Evolutionary conservation across 2,797 vertebrate species (phyloP).

Genomic region (Lepilemur ruficaudatus): DNA sequence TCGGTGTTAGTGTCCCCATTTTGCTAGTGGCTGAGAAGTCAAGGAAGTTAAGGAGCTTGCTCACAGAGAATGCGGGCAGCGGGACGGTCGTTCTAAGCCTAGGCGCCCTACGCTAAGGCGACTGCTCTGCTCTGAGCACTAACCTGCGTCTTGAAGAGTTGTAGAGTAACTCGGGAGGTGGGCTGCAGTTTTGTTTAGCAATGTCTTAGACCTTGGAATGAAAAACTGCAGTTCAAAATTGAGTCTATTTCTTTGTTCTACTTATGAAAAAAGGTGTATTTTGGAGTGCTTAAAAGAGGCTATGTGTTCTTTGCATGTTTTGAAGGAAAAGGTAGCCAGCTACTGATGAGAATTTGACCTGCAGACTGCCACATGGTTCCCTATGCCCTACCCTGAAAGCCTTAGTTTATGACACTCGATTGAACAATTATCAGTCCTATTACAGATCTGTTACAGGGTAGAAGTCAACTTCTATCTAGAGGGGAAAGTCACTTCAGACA

Average conservation of each 20-base stretch:
- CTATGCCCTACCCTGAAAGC: background rate
- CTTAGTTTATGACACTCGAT: background rate
- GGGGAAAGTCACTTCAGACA: background rate
- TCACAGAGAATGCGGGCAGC: background rate
- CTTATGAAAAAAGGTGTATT: background rate
- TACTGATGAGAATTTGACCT: constrained; percentile 32
- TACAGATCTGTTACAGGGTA: background rate
- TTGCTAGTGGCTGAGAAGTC: background rate
- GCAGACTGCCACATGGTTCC: background rate
- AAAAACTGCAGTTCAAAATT: constrained; percentile 1
- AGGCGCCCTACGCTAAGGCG: background rate
- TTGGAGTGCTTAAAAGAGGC: background rate
- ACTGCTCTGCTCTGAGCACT: background rate
- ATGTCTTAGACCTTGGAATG: background rate
- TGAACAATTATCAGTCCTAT: background rate
- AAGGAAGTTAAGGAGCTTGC: background rate
- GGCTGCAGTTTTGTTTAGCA: background rate
- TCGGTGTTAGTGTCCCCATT: background rate
- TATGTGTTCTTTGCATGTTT: background rate
- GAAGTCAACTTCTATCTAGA: constrained; percentile 22
- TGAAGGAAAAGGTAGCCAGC: constrained; percentile 14
- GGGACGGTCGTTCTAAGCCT: background rate
- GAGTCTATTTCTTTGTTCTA: constrained; percentile 37
- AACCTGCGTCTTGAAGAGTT: background rate
- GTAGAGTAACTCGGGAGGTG: background rate